Evolutionary conservation across 53 echinoderm and acorn worm genomes (phyloP), one percentile per base, ranked within the genome.

Genomic region (Crossaster papposus): DNA sequence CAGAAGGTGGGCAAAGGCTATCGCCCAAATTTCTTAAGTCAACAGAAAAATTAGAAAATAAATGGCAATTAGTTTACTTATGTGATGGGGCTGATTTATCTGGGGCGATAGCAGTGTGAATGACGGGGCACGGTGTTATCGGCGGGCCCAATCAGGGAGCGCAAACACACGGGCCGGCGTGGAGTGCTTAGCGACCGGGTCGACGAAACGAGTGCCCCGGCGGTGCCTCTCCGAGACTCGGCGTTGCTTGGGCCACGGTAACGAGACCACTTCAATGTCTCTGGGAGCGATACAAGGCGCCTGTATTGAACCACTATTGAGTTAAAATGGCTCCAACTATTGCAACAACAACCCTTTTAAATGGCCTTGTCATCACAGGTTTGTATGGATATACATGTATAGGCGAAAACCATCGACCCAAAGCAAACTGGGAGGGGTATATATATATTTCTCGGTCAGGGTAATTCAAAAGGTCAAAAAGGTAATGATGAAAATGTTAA

Each of bases 21-120:
- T 87, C 87, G 35, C 77, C 87, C 14, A 87, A 87, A 87, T 87
- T 75, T 90, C 65, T 82, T 75, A 64, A 83, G 76, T 77, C 82
- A 90, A 90, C 83, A 90, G 18, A 63, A 83, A 90, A 90, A 90
- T 90, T 82, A 77, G 90, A 90, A 90, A 79, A 82, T 82, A 90
- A 90, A 83, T 82, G 83, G 82, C 90, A 82, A 90, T 72, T 83
- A 82, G 83, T 90, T 90, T 90, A 71, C 90, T 37, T 35, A 83
- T 79, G 82, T 83, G 77, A 82, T 75, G 58, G 83, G 90, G 80
- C 77, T 90, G 83, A 77, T 90, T 82, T 90, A 83, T 76, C 58
- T 74, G 81, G 77, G 90, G 76, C 77, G 83, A 82, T 80, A 82
- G 82, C 34, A 23, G 18, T 85, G 58, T 87, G 87, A 87, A 87